These are phyloP conservation scores for Babylonia areolata DNA, from an alignment of 1,140 invertebrate species.

Conservation along the genomic window DNA sequence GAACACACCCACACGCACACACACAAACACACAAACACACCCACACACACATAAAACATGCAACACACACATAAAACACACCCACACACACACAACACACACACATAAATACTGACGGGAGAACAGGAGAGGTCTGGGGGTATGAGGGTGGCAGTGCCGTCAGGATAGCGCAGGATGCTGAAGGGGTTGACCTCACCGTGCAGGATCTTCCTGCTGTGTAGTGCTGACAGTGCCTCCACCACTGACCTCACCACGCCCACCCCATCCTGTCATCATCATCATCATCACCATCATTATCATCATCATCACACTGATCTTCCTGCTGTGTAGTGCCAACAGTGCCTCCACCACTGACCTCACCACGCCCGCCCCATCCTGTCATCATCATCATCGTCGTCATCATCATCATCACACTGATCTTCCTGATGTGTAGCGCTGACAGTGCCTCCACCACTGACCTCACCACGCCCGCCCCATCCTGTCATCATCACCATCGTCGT, in stretches of 20 bases:
- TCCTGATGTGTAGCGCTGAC: slow-evolving; percentile 44
- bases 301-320: too few species aligned
- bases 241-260: slow-evolving; percentile 44
- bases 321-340: slow-evolving; percentile 45
- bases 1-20: too few species aligned
- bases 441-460: slow-evolving; percentile 40
- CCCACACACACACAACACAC: too few species aligned
- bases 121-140: slow-evolving; percentile 52
- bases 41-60: too few species aligned
- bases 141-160: slow-evolving; percentile 44
- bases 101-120: slow-evolving; percentile 36
- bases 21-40: too few species aligned
- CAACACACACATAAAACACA: too few species aligned
- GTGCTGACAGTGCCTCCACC: slow-evolving; percentile 32
- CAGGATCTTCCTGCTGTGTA: slow-evolving; percentile 49
- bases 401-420: too few species aligned
- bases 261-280: slow-evolving; percentile 43
- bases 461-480: slow-evolving; percentile 46
- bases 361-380: slow-evolving; percentile 45
- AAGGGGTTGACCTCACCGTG: slow-evolving; percentile 53
- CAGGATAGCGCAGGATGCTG: slow-evolving; percentile 47
- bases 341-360: slow-evolving; percentile 39
- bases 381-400: too few species aligned
- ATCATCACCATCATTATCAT: too few species aligned
- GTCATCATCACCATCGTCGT: too few species aligned